Evolutionary conservation across 1,140 invertebrate genomes (phyloP).

Genomic region (Drosophila yakuba): DNA sequence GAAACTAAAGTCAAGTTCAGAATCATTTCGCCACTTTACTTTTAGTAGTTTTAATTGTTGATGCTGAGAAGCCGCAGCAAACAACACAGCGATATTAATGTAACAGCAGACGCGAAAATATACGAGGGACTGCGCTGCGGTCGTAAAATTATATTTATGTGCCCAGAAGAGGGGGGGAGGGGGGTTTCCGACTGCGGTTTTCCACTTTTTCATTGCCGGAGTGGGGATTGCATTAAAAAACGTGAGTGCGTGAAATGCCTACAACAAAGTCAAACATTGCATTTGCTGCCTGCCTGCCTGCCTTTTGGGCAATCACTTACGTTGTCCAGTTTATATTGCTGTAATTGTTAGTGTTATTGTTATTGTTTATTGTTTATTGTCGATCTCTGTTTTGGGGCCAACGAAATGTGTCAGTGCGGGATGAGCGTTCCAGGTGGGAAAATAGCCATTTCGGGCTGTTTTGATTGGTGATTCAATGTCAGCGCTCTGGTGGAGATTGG

Average conservation of each 20-base stretch:
- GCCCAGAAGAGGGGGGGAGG: conserved; percentile 6
- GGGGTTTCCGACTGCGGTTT: conserved; percentile 31
- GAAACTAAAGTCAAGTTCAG: background rate
- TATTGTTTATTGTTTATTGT: conserved; percentile 26
- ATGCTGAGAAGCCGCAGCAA: conserved; percentile 18
- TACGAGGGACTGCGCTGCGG: conserved; percentile 22
- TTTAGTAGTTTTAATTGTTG: conserved; percentile 59
- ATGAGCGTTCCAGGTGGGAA: conserved; percentile 38
- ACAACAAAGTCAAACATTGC: conserved; percentile 43
- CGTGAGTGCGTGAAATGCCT: conserved; percentile 76
- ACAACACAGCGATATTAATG: conserved; percentile 22
- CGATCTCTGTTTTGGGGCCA: conserved; percentile 51
- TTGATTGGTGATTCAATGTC: conserved; percentile 18
- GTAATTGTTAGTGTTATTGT: conserved; percentile 51
- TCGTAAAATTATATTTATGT: conserved; percentile 53
- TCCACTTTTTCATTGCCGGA: conserved; percentile 34
- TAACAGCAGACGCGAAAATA: conserved; percentile 1
- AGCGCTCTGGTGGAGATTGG: background rate
- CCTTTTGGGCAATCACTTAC: conserved; percentile 40
- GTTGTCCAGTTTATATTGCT: conserved; percentile 25
- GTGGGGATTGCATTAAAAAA: conserved; percentile 79
- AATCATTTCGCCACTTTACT: conserved; percentile 8
- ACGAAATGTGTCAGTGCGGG: conserved; percentile 59
- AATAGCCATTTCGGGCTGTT: conserved; percentile 18
- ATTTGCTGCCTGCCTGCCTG: conserved; percentile 11